phyloP scores from a whole-genome alignment of 2,797 vertebrate genomes.

The Echeneis naucrates region DNA sequence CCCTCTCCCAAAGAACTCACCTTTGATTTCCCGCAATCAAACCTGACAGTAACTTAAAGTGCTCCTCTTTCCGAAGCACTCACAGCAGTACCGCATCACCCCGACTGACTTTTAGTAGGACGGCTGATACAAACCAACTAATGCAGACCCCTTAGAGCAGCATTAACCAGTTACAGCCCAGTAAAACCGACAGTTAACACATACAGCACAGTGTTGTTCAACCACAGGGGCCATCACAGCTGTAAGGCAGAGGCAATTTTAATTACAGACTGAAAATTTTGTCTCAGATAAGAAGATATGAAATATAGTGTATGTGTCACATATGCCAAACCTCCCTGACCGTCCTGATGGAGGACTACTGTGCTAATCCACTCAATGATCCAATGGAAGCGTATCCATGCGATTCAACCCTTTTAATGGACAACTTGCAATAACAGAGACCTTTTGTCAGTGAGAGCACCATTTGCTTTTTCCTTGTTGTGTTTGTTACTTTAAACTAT shows the following conservation, averaged over 20 bases:
- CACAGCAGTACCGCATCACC: background rate
- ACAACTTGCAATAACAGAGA: background rate
- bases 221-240: too few relatives aligned
- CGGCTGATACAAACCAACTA: background rate
- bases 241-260: background rate
- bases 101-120: background rate
- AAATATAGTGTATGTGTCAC: background rate
- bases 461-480: background rate
- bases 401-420: background rate
- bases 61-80: background rate
- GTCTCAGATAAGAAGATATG: background rate
- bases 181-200: background rate
- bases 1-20: background rate
- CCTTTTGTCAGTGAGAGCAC: background rate
- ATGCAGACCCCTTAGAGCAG: background rate
- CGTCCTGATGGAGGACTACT: background rate
- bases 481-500: background rate
- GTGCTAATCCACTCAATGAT: background rate
- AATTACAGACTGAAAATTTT: background rate
- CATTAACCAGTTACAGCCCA: background rate
- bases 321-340: background rate
- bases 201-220: too few relatives aligned
- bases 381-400: background rate
- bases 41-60: background rate
- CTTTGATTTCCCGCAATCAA: slow-evolving; percentile 4